phyloP scores from a whole-genome alignment of 1,140 invertebrate species.

The Musca vetustissima region DNA sequence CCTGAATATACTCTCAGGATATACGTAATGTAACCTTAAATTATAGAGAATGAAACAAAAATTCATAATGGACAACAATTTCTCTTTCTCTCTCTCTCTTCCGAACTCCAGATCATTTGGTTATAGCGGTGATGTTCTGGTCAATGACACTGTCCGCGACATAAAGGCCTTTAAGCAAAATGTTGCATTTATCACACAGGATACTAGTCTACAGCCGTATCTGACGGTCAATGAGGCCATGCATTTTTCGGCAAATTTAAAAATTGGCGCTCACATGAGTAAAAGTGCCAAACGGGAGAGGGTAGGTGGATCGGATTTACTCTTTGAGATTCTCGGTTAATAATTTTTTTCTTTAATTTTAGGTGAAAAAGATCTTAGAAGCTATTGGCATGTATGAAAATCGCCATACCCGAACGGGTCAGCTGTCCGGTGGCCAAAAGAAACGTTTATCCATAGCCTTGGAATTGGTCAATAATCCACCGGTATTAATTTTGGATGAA shows the following conservation, averaged over 20 bases:
- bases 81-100: not conserved
- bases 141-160: slow-evolving; percentile 75
- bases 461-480: slow-evolving; percentile 83
- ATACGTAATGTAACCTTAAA: slow-evolving; percentile 59
- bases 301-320: slow-evolving; percentile 66
- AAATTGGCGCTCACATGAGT: slow-evolving; percentile 70
- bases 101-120: slow-evolving; percentile 34
- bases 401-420: slow-evolving; percentile 66
- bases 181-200: slow-evolving; percentile 90
- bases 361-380: slow-evolving; percentile 73
- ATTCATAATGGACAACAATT: slow-evolving; percentile 11
- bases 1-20: slow-evolving; percentile 75
- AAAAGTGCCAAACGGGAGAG: slow-evolving; percentile 65
- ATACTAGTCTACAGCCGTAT: slow-evolving; percentile 80
- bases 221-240: slow-evolving; percentile 86
- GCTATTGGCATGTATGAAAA: slow-evolving; percentile 68
- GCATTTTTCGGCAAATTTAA: slow-evolving; percentile 83
- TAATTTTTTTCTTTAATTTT: too few relatives aligned
- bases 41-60: not conserved
- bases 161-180: slow-evolving; percentile 76
- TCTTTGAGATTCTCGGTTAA: too few relatives aligned
- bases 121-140: slow-evolving; percentile 58
- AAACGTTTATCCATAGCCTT: slow-evolving; percentile 86
- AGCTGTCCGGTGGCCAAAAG: slow-evolving; percentile 83
- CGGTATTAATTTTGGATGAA: slow-evolving; percentile 90